phyloP scores from a whole-genome alignment of 2,113 vertebrate species.

The Serinus canaria region DNA sequence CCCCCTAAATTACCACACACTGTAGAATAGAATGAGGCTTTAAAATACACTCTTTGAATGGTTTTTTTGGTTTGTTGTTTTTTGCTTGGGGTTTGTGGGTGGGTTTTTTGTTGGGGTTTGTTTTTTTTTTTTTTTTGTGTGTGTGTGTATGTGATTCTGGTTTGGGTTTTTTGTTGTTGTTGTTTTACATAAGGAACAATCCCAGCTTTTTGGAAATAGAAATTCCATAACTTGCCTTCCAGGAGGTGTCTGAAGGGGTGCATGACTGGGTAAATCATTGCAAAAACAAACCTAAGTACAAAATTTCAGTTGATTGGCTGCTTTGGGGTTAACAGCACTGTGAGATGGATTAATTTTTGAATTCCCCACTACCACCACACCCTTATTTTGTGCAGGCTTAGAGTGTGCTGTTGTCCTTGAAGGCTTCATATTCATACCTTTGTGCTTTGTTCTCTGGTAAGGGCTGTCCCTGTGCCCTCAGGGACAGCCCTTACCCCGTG shows the following conservation, averaged over 20 bases:
- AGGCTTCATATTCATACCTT: neutral
- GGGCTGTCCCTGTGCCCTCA: neutral
- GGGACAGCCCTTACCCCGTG: too few species aligned
- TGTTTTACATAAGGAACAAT: neutral
- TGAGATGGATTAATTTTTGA: neutral
- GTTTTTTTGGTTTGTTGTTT: neutral
- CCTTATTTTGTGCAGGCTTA: neutral
- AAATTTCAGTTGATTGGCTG: neutral
- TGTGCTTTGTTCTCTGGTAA: neutral
- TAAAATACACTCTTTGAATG: neutral
- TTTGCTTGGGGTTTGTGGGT: neutral
- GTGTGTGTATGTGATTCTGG: neutral
- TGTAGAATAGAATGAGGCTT: neutral
- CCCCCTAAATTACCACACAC: neutral
- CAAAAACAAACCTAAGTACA: neutral
- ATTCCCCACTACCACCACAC: neutral
- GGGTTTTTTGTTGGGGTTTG: too few species aligned
- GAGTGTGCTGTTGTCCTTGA: neutral
- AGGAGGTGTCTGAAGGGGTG: neutral
- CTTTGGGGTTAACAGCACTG: neutral
- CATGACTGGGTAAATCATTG: neutral
- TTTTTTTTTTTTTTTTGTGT: neutral
- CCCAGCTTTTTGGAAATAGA: neutral
- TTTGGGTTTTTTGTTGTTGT: neutral
- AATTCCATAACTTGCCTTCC: neutral